Percentiles rank a stretch among this genome's conserved stretches.
phyloP scores from a whole-genome alignment of 2,113 vertebrate species.

The Otus sunia region DNA sequence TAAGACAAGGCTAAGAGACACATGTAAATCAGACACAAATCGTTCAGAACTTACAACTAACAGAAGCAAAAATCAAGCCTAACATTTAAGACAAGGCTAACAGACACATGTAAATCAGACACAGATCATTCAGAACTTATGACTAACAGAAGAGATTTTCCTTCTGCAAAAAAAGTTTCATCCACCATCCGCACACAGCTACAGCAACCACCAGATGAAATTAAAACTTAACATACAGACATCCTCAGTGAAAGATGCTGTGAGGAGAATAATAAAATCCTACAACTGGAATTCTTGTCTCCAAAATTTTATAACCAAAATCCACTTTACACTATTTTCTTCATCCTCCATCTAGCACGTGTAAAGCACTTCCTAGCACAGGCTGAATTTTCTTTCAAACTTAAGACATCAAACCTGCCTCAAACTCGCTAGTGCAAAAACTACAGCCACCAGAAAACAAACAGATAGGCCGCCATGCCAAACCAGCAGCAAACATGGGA shows the following conservation, averaged over 20 bases:
- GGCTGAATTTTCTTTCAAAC: not conserved
- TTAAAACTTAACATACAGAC: not conserved
- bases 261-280: not conserved
- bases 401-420: not conserved
- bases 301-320: not conserved
- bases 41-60: fast-evolving
- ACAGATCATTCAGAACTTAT: fast-evolving
- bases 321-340: not conserved
- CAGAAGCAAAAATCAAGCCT: not conserved
- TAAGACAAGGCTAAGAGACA: not conserved
- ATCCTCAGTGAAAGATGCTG: not conserved
- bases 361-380: not conserved
- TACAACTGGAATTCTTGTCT: fast-evolving
- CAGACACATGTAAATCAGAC: not conserved
- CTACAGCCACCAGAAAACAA: not conserved
- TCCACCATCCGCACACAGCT: not conserved
- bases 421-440: not conserved
- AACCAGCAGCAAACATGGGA: not conserved
- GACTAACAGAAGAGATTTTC: not conserved
- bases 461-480: not conserved
- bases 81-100: fast-evolving
- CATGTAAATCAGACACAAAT: not conserved
- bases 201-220: not conserved
- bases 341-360: not conserved
- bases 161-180: not conserved